Percentiles rank a stretch among this genome's conserved stretches.
phyloP scores from a whole-genome alignment of 2,113 vertebrate species.

The Patagioenas fasciata region DNA sequence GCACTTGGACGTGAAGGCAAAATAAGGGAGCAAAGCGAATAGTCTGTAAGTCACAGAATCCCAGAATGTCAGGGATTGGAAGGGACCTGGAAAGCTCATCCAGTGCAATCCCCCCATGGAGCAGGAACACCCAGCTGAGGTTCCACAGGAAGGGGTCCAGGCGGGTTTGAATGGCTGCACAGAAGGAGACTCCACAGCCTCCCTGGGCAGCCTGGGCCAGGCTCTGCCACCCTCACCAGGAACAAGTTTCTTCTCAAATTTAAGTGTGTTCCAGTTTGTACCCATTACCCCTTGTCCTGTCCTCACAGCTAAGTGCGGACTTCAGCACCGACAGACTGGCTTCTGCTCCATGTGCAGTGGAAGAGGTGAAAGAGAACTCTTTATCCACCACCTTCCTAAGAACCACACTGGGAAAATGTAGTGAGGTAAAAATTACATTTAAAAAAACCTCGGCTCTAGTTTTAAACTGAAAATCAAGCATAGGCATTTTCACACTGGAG shows the following conservation, averaged over 20 bases:
- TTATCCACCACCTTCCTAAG: neutral
- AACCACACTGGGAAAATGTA: neutral
- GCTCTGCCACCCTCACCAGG: no score
- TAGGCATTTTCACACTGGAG: neutral
- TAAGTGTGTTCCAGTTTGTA: no score
- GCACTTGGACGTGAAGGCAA: rapidly evolving
- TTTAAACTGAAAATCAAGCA: neutral
- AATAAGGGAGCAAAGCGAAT: neutral
- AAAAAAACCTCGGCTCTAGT: neutral
- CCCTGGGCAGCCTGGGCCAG: no score
- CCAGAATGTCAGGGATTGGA: no score
- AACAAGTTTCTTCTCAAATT: no score
- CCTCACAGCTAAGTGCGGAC: neutral
- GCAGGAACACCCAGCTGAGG: no score
- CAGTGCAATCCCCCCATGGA: no score
- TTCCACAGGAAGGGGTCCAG: no score
- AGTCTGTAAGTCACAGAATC: neutral
- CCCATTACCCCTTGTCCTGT: no score
- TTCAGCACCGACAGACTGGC: rapidly evolving
- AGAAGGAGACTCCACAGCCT: no score
- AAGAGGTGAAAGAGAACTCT: neutral
- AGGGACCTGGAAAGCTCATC: no score
- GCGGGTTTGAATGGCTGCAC: no score
- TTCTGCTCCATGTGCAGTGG: neutral
- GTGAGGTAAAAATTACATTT: neutral